phyloP scores from a whole-genome alignment of 2,797 vertebrate genomes.

The Cyclopterus lumpus region DNA sequence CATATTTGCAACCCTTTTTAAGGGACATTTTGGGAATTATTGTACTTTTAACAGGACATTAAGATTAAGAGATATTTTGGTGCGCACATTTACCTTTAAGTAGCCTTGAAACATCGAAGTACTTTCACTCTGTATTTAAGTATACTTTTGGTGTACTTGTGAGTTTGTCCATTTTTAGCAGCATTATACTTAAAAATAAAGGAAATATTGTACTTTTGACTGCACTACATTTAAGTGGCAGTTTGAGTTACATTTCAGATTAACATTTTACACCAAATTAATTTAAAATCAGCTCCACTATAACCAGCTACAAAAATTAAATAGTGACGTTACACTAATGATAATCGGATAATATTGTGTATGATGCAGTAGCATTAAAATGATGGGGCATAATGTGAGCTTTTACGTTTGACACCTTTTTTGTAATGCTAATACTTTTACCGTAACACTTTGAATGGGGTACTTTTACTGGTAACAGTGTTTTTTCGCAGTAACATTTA shows the following conservation, averaged over 20 bases:
- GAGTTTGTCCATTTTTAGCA: too few relatives aligned
- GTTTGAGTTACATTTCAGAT: neutral
- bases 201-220: too few relatives aligned
- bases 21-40: neutral
- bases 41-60: neutral
- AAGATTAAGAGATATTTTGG: too few relatives aligned
- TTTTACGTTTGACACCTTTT: neutral
- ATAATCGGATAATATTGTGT: neutral
- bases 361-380: neutral
- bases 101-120: too few relatives aligned
- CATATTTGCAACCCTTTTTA: too few relatives aligned
- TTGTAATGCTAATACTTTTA: neutral
- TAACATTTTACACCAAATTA: neutral
- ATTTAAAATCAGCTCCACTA: neutral
- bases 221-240: neutral
- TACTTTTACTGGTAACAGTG: neutral
- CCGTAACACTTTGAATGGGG: neutral
- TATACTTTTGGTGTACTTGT: too few relatives aligned
- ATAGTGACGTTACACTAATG: neutral
- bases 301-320: neutral
- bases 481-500: neutral
- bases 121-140: too few relatives aligned
- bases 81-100: too few relatives aligned
- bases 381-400: neutral
- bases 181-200: too few relatives aligned